These are phyloP conservation scores for Drosophila incognita DNA, from an alignment of 2,888 invertebrate species.

Conservation along the genomic window DNA sequence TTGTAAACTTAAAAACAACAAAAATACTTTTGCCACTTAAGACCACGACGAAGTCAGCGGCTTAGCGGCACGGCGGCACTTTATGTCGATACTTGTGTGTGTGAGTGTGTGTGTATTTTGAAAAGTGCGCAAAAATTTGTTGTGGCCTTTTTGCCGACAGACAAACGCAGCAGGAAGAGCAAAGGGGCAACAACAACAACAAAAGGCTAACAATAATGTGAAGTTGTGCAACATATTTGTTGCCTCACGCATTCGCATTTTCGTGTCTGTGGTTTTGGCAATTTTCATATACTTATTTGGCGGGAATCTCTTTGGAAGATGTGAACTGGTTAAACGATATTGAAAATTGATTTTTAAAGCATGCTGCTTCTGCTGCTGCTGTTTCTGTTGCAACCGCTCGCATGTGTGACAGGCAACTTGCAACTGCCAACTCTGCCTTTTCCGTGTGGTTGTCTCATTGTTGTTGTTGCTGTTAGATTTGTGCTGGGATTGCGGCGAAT, in stretches of 20 bases:
- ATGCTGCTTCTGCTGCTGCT: not conserved
- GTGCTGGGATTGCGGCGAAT: slow-evolving; percentile 48
- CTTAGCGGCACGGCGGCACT: slow-evolving; percentile 65
- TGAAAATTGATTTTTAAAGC: slow-evolving; percentile 70
- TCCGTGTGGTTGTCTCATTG: slow-evolving; percentile 2
- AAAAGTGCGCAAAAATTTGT: slow-evolving; percentile 72
- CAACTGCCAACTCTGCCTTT: slow-evolving; percentile 17
- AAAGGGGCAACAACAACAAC: slow-evolving; percentile 9
- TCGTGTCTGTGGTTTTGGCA: slow-evolving; percentile 14
- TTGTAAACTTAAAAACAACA: slow-evolving; percentile 14
- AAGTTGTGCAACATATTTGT: slow-evolving; percentile 53
- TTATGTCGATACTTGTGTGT: slow-evolving; percentile 30
- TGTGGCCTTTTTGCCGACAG: slow-evolving; percentile 66
- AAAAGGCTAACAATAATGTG: slow-evolving; percentile 42
- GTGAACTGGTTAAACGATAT: slow-evolving; percentile 56
- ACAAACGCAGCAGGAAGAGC: slow-evolving; percentile 16
- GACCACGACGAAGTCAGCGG: slow-evolving; percentile 42
- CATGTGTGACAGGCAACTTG: slow-evolving; percentile 14
- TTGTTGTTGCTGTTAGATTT: slow-evolving; percentile 56
- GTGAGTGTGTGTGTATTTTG: slow-evolving; percentile 11
- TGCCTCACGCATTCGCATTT: slow-evolving; percentile 43
- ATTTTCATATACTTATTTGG: slow-evolving; percentile 30
- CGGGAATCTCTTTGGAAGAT: slow-evolving; percentile 15
- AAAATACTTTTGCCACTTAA: slow-evolving; percentile 69
- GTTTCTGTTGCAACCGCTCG: slow-evolving; percentile 1